These are phyloP conservation scores for Gymnarchus niloticus DNA, from an alignment of 2,113 vertebrate genomes.

Conservation along the genomic window DNA sequence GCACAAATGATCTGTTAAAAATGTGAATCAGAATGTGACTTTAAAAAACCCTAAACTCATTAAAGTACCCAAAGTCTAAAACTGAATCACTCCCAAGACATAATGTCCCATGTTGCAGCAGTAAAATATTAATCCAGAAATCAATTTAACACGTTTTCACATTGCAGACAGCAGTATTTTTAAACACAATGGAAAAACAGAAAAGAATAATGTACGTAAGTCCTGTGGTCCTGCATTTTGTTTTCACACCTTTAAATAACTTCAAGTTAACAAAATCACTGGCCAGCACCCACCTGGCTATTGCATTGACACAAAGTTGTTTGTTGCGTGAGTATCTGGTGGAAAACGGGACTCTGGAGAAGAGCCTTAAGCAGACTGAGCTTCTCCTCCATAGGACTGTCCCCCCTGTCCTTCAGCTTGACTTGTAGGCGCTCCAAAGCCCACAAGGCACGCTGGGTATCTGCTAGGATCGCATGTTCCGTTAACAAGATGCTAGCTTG, in stretches of 20 bases:
- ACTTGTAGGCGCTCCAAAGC: slow-evolving; percentile 84
- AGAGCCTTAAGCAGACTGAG: slow-evolving; percentile 80
- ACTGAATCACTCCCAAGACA: neutral
- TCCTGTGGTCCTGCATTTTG: neutral
- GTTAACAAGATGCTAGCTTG: neutral
- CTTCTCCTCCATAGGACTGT: slow-evolving; percentile 76
- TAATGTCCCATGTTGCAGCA: too few species aligned
- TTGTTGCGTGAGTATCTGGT: slow-evolving; percentile 85
- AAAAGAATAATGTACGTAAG: neutral
- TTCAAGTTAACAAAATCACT: neutral
- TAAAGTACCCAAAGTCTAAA: neutral
- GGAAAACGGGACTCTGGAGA: slow-evolving; percentile 89
- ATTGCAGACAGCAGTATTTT: neutral
- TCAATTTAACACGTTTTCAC: neutral
- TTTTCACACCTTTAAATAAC: neutral
- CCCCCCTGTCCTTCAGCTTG: slow-evolving; percentile 81
- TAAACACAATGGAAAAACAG: neutral
- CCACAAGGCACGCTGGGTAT: slow-evolving; percentile 77
- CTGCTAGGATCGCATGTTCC: slow-evolving; percentile 47
- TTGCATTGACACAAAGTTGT: slow-evolving; percentile 70
- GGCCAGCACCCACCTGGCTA: slow-evolving; percentile 64
- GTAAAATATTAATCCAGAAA: neutral
- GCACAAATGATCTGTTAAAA: slow-evolving; percentile 5
- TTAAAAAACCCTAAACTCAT: neutral
- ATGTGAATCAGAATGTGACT: neutral